These are phyloP conservation scores for Diaprepes abbreviatus DNA, from an alignment of 2,888 invertebrate species.

Conservation along the genomic window DNA sequence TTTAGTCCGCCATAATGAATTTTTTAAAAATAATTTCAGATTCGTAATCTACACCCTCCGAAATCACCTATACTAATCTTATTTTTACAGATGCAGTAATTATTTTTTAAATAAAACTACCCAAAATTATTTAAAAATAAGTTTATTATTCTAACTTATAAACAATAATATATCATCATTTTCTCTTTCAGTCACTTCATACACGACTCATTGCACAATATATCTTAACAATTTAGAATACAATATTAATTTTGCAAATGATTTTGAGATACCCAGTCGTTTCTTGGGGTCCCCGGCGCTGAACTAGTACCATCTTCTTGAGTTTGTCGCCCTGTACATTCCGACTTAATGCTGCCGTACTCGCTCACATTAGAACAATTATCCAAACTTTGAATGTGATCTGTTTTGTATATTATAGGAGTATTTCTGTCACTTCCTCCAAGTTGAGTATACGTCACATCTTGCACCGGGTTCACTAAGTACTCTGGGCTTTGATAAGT, in stretches of 20 bases:
- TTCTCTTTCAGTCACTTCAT: too few relatives aligned
- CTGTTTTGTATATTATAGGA: slow-evolving; percentile 43
- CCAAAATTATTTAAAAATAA: background rate
- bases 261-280: slow-evolving; percentile 61
- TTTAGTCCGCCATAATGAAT: too few relatives aligned
- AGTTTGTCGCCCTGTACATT: slow-evolving; percentile 21
- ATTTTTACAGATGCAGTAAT: too few relatives aligned
- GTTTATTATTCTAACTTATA: background rate
- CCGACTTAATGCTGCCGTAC: slow-evolving; percentile 35
- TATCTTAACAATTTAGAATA: too few relatives aligned
- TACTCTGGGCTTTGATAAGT: slow-evolving; percentile 65
- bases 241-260: slow-evolving; percentile 36
- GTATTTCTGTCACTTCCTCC: slow-evolving; percentile 31
- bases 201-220: too few relatives aligned
- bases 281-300: slow-evolving; percentile 58
- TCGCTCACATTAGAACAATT: slow-evolving; percentile 29
- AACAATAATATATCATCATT: background rate
- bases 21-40: too few relatives aligned
- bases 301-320: slow-evolving; percentile 48
- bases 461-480: slow-evolving; percentile 58
- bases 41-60: too few relatives aligned
- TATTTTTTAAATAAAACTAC: background rate
- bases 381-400: slow-evolving; percentile 39
- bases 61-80: too few relatives aligned
- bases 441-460: slow-evolving; percentile 59